Evolutionary conservation across 2,888 invertebrate species (phyloP), one percentile per base, ranked within the genome.

Genomic region (Archips crataeganus): DNA sequence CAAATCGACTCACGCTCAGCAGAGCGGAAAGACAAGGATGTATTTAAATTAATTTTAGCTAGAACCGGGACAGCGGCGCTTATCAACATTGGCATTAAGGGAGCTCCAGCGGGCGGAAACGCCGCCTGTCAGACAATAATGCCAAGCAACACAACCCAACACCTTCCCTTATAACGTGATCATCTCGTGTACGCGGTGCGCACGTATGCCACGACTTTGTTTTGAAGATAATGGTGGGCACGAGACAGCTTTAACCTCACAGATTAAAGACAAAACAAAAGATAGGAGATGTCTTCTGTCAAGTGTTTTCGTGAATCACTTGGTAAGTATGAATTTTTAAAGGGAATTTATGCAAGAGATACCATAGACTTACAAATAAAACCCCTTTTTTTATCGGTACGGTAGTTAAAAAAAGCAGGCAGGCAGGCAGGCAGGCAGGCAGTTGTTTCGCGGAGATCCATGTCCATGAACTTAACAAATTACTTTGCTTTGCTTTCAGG

Each of bases 1-100:
- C 84, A 88, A 90, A 92, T 92, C 92, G 89, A 84, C 85, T 90
- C 84, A 85, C 85, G 88, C 88, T 89, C 84, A 84, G 81, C 84
- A 78, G 82, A 90, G 90, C 80, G 86, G 86, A 90, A 90, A 92
- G 89, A 90, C 91, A 90, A 90, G 87, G 88, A 90, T 89, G 90
- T 89, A 89, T 90, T 90, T 90, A 89, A 92, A 91, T 91, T 90
- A 92, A 92, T 92, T 92, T 90, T 81, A 82, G 78, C 76, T 74
- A 71, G 69, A 77, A 77, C 73, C 77, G 77, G 76, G 78, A 75
- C 79, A 79, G 79, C 69, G 77, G 75, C 74, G 77, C 79, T 79
- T 80, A 82, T 82, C 80, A 82, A 79, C 77, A 75, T 73, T 57
- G 72, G 70, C 74, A 74, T 74, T 74, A 74, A 65, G 69, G 68